Conservation (phyloP, 2,888 invertebrate species). For the Mayetiola destructor region DNA sequence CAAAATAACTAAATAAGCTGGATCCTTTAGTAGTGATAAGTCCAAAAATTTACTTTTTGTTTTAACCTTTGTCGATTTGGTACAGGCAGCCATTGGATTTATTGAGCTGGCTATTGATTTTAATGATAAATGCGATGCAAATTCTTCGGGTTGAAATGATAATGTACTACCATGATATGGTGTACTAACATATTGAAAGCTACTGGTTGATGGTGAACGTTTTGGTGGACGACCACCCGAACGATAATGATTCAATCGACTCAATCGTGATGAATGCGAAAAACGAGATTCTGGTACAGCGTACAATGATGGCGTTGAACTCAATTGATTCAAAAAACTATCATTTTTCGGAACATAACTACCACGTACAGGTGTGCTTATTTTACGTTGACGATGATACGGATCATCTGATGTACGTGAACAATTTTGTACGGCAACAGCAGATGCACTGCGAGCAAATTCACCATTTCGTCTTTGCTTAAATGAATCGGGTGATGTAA, state of each 20-base stretch:
- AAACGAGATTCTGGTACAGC: slow-evolving; percentile 52
- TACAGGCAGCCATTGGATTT: slow-evolving; percentile 32
- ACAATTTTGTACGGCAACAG: slow-evolving; percentile 48
- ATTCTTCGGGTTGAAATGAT: slow-evolving; percentile 61
- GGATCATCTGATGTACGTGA: slow-evolving; percentile 31
- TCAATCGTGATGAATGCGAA: slow-evolving; percentile 21
- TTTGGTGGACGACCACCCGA: slow-evolving; percentile 41
- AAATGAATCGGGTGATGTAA: slow-evolving; percentile 19
- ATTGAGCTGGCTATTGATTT: slow-evolving; percentile 49
- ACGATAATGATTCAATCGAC: slow-evolving; percentile 21
- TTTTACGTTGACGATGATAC: slow-evolving; percentile 39
- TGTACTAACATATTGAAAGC: slow-evolving; percentile 71
- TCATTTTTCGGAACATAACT: slow-evolving; percentile 29
- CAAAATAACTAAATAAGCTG: slow-evolving; percentile 64
- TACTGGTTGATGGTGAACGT: slow-evolving; percentile 62
- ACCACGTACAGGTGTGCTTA: slow-evolving; percentile 44
- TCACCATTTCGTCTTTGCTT: slow-evolving; percentile 25
- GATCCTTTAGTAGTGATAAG: slow-evolving; percentile 55
- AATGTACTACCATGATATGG: slow-evolving; percentile 74
- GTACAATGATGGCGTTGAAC: slow-evolving; percentile 50
- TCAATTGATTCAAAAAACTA: slow-evolving; percentile 40
- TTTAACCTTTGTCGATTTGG: slow-evolving; percentile 29
- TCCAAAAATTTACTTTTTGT: slow-evolving; percentile 54
- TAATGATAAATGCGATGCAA: slow-evolving; percentile 62
- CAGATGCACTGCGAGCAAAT: slow-evolving; percentile 56